A percentile compares a stretch with the other conserved stretches of the same genome.
These are phyloP conservation scores for Porites australiensis DNA, from an alignment of 64 coral and sea anemone genomes.

Conservation along the genomic window DNA sequence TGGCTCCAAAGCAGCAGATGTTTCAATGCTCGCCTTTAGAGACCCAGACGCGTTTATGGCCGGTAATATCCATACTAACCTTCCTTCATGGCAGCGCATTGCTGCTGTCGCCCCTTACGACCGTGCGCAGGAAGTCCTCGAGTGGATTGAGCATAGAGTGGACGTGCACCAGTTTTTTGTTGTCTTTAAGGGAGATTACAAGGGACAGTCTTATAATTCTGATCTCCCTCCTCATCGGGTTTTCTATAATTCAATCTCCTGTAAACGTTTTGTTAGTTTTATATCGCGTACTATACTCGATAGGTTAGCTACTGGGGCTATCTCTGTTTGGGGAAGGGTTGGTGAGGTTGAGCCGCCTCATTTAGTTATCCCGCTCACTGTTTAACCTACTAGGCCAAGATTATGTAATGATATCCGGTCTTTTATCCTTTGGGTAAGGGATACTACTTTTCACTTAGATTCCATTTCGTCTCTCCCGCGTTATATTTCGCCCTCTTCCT, in stretches of 20 bases:
- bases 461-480: too few relatives aligned
- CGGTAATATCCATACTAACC: too few relatives aligned
- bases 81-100: background rate
- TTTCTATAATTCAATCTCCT: constrained; percentile 11
- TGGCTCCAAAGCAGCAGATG: too few relatives aligned
- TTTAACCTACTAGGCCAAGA: background rate
- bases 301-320: too few relatives aligned
- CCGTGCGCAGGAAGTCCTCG: constrained; percentile 3
- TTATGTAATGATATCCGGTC: too few relatives aligned
- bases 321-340: background rate
- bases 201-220: background rate
- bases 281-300: constrained; percentile 9
- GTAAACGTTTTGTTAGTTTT: background rate
- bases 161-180: background rate
- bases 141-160: constrained; percentile 19
- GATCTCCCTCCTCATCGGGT: background rate
- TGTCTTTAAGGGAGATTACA: background rate
- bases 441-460: too few relatives aligned
- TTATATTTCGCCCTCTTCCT: too few relatives aligned
- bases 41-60: too few relatives aligned
- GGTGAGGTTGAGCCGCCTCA: constrained; percentile 1
- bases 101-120: background rate
- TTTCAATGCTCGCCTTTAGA: too few relatives aligned
- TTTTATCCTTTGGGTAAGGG: too few relatives aligned
- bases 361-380: constrained; percentile 14